These are phyloP conservation scores for Rhagologus leucostigma DNA, from an alignment of 2,113 vertebrate species.

Conservation along the genomic window DNA sequence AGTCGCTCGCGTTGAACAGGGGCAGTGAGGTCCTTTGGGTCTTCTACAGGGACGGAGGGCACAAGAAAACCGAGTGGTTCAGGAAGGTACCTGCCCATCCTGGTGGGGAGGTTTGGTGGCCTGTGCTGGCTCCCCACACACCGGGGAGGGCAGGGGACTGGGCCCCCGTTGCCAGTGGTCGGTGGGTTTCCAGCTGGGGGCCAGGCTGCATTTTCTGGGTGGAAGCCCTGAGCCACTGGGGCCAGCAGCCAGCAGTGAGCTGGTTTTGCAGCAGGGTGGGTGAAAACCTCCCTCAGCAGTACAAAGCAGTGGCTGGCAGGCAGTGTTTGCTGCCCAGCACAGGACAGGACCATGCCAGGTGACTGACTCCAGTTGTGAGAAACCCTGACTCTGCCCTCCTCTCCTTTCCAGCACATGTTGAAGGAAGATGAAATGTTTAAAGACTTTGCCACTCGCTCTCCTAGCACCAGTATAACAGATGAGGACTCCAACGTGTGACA, in stretches of 20 bases:
- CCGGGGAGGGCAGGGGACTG: fast-evolving
- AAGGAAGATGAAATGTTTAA: constrained; percentile 97
- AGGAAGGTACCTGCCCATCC: neutral
- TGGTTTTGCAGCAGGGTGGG: fast-evolving
- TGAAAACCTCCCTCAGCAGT: neutral
- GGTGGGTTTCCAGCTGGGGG: neutral
- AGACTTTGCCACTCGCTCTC: constrained; percentile 82
- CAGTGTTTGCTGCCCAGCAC: neutral
- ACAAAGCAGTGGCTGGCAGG: neutral
- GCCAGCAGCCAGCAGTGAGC: neutral
- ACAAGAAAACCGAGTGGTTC: neutral
- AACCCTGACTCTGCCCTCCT: neutral
- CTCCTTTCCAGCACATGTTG: constrained; percentile 87
- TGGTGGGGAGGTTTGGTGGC: neutral
- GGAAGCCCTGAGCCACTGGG: fast-evolving
- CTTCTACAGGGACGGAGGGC: neutral
- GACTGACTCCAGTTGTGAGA: neutral
- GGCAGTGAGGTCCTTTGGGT: neutral
- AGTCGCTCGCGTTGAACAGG: fast-evolving
- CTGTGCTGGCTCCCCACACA: neutral
- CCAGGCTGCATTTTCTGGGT: neutral
- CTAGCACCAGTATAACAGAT: constrained; percentile 87
- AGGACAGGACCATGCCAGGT: neutral
- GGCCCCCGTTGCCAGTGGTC: neutral
- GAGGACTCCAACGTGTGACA: constrained; percentile 90